A percentile compares a stretch with the other conserved stretches of the same genome.
Conservation (phyloP, 2,113 vertebrate species). For the Paradoxurus hermaphroditus region DNA sequence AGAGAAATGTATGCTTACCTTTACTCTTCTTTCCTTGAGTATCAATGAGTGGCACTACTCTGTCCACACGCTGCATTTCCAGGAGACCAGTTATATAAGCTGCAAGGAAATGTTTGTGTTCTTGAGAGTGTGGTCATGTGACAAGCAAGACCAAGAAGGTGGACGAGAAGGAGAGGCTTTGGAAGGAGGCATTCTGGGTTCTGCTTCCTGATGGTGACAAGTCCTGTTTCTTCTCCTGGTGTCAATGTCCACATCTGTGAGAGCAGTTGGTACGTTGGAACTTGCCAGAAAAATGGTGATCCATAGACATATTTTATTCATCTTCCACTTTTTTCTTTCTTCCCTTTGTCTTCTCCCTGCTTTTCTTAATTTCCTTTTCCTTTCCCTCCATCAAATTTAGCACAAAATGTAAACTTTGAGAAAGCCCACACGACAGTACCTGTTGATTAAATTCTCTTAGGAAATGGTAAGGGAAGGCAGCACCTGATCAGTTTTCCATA, state of each 20-base stretch:
- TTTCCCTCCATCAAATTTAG: background rate
- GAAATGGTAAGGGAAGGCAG: background rate
- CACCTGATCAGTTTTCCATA: background rate
- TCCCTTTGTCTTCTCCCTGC: background rate
- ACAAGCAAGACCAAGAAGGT: background rate
- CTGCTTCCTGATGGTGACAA: background rate
- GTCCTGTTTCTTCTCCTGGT: background rate
- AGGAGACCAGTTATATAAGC: background rate
- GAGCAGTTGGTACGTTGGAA: background rate
- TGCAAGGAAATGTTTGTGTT: background rate
- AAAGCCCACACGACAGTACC: background rate
- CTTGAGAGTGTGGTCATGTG: background rate
- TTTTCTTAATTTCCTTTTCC: background rate
- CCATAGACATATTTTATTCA: background rate
- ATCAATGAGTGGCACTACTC: background rate
- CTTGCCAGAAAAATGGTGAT: too few species aligned
- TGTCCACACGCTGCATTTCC: background rate
- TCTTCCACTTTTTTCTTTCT: background rate
- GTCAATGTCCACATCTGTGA: background rate
- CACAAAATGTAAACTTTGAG: background rate
- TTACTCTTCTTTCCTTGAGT: background rate
- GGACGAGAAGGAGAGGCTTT: background rate
- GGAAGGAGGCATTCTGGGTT: background rate
- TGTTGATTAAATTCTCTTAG: background rate
- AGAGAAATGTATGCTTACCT: background rate